phyloP scores from a whole-genome alignment of 2,113 vertebrate genomes.

The Pomatostomus ruficeps region DNA sequence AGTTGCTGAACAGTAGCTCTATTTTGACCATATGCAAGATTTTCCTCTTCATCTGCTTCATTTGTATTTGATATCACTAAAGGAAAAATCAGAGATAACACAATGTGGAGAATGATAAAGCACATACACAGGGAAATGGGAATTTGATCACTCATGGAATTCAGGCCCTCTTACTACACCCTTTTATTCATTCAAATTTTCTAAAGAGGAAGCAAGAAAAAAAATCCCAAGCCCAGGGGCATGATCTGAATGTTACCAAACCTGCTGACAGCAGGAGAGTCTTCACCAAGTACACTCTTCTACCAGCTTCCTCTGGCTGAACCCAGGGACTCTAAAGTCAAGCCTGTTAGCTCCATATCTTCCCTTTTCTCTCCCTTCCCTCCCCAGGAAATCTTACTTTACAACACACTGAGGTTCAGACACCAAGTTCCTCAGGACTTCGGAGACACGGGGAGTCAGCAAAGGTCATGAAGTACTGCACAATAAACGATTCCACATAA shows the following conservation, averaged over 20 bases:
- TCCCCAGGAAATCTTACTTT: background rate
- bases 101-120: background rate
- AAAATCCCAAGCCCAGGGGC: conserved; percentile 30
- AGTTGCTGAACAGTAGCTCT: background rate
- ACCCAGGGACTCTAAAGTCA: background rate
- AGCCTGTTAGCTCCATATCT: background rate
- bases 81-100: background rate
- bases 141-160: conserved; percentile 24
- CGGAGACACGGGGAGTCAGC: background rate
- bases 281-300: background rate
- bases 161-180: conserved; percentile 13
- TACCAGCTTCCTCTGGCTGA: background rate
- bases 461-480: background rate
- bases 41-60: background rate
- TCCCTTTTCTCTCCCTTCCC: background rate
- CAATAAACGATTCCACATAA: background rate
- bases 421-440: background rate
- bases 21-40: background rate
- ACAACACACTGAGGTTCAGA: background rate
- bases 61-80: background rate
- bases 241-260: background rate
- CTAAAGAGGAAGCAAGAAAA: conserved; percentile 35
- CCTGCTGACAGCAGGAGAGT: background rate
- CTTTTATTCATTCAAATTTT: conserved; percentile 47
- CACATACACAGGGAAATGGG: background rate